A percentile compares a stretch with the other conserved stretches of the same genome.
These are phyloP conservation scores for Petrocephalus schoutedeni DNA, from an alignment of 2,797 vertebrate species.

Conservation along the genomic window DNA sequence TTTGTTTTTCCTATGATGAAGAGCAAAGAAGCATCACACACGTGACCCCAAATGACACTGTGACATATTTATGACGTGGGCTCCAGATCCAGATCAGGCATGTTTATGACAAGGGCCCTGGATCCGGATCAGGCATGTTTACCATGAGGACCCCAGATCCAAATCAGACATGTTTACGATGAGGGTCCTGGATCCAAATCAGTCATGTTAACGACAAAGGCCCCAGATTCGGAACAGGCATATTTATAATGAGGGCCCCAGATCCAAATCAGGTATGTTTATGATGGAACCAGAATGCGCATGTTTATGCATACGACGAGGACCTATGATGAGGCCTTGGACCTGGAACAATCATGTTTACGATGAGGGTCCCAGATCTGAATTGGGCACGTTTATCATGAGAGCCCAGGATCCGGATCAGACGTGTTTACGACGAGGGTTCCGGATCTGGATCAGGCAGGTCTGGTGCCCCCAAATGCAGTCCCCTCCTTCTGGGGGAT, in stretches of 20 bases:
- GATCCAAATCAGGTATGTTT: not conserved
- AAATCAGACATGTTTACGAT: not conserved
- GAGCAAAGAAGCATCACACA: constrained; percentile 52
- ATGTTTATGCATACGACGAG: no score
- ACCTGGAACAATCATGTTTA: not conserved
- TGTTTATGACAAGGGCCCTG: no score
- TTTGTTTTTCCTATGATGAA: constrained; percentile 64
- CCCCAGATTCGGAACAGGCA: not conserved
- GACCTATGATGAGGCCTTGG: not conserved
- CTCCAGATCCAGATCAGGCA: no score
- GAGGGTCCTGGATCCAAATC: not conserved
- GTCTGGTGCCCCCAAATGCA: not conserved
- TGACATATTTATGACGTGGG: not conserved
- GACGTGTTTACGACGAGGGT: not conserved
- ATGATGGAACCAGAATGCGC: not conserved
- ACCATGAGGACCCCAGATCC: not conserved
- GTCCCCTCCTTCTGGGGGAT: not conserved
- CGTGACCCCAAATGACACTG: not conserved
- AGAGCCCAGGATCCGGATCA: not conserved
- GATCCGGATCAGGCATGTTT: not conserved
- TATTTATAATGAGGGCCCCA: not conserved
- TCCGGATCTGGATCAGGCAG: not conserved
- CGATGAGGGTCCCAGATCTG: not conserved
- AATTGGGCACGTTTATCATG: not conserved
- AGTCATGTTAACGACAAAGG: not conserved